phyloP scores from a whole-genome alignment of 2,797 vertebrate genomes.

The Takifugu ocellatus region DNA sequence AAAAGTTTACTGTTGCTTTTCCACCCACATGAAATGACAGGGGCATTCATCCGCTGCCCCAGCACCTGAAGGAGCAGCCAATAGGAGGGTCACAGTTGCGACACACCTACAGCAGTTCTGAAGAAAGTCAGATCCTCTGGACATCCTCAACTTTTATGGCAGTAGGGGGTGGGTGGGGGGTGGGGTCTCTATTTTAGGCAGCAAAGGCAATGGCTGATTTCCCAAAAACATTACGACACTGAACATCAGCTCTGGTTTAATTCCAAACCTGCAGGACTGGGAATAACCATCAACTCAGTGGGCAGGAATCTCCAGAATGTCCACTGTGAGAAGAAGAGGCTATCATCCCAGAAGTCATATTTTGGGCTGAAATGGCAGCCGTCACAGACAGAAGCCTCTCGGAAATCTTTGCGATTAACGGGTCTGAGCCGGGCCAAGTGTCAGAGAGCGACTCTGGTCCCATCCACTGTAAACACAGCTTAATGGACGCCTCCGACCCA shows the following conservation, averaged over 20 bases:
- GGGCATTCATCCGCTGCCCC: neutral
- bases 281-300: constrained; percentile 30
- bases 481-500: constrained; percentile 52
- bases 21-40: constrained; percentile 8
- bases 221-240: constrained; percentile 9
- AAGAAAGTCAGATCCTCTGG: neutral
- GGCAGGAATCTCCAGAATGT: constrained; percentile 50
- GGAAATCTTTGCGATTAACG: constrained; percentile 52
- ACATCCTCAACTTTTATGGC: neutral
- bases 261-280: constrained; percentile 12
- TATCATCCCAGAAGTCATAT: constrained; percentile 58
- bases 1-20: constrained; percentile 21
- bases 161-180: too few relatives aligned
- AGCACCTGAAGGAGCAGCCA: neutral
- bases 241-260: constrained; percentile 1
- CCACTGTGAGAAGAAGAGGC: constrained; percentile 11
- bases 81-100: constrained; percentile 13
- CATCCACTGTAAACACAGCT: constrained; percentile 62
- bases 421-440: constrained; percentile 23
- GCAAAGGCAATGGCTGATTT: constrained; percentile 6
- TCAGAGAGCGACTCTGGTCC: constrained; percentile 31
- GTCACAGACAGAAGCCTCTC: constrained; percentile 9
- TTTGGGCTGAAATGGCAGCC: constrained; percentile 13
- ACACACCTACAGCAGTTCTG: neutral
- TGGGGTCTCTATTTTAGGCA: constrained; percentile 17